Conservation (phyloP, 2,113 vertebrate genomes). For the Ceuthmochares aereus region DNA sequence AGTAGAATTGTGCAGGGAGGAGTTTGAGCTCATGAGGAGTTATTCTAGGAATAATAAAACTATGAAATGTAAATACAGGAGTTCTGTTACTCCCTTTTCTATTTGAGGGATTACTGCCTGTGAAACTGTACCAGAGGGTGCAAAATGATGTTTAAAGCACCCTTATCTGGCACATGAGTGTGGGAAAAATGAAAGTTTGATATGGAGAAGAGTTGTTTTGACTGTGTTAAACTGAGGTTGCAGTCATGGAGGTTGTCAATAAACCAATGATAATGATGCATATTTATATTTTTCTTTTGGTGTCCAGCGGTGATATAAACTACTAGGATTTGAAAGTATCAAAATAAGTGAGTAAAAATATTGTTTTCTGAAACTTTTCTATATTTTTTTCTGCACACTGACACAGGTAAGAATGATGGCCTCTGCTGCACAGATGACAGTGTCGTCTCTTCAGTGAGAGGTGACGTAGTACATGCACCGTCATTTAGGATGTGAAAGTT, state of each 20-base stretch:
- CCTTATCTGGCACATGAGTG: not conserved
- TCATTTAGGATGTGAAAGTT: not conserved
- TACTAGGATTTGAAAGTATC: not conserved
- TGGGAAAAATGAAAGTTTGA: not conserved
- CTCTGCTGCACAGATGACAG: not conserved
- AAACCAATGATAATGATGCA: not conserved
- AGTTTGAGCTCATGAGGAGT: not conserved
- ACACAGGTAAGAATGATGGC: not conserved
- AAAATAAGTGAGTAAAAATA: not conserved
- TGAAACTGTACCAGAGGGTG: not conserved
- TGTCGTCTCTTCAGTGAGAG: not conserved
- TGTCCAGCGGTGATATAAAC: not conserved
- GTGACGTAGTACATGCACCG: not conserved
- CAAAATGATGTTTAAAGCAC: not conserved
- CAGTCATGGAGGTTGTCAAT: not conserved
- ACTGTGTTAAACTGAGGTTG: not conserved
- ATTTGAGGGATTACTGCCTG: not conserved
- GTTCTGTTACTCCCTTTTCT: fast-evolving
- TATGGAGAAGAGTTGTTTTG: not conserved
- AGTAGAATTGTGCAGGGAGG: not conserved
- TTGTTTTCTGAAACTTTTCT: not conserved
- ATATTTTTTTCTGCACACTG: not conserved
- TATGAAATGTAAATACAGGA: not conserved
- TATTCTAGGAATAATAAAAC: not conserved
- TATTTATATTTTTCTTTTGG: not conserved